Conservation (phyloP, 2,113 vertebrate genomes). For the Coryphaenoides rupestris region DNA sequence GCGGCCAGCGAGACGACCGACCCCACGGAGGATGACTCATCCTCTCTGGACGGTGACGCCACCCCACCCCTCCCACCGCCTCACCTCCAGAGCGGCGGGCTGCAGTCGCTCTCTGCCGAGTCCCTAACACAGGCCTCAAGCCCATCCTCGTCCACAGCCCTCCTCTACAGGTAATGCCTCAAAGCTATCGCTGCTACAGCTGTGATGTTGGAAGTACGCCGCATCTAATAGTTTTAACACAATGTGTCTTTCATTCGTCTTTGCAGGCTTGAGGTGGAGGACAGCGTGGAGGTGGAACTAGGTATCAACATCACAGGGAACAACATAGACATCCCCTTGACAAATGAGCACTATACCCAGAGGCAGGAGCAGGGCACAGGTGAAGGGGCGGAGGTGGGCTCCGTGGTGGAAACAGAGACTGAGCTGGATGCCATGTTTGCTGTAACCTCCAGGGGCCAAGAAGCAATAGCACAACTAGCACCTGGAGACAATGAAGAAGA, state of each 20-base stretch:
- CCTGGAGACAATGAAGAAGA: constrained; percentile 18
- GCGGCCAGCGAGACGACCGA: constrained; percentile 95
- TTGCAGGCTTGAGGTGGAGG: constrained; percentile 82
- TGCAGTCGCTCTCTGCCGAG: constrained; percentile 69
- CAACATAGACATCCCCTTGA: constrained; percentile 12
- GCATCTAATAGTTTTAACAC: background rate
- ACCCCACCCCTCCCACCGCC: constrained; percentile 73
- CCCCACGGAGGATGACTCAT: constrained; percentile 75
- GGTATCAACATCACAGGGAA: constrained; percentile 22
- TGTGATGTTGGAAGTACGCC: background rate
- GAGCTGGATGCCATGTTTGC: background rate
- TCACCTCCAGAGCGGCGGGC: constrained; percentile 63
- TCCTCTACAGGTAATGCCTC: constrained; percentile 82
- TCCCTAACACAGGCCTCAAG: constrained; percentile 70
- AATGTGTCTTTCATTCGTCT: constrained; percentile 9
- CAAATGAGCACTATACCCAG: background rate
- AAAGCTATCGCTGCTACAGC: background rate
- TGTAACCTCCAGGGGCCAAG: constrained; percentile 2
- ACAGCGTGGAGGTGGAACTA: constrained; percentile 50
- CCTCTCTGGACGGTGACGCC: constrained; percentile 69
- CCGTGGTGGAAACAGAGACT: constrained; percentile 10
- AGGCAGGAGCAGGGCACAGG: constrained; percentile 20
- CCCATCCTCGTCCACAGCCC: constrained; percentile 67
- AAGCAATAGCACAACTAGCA: background rate
- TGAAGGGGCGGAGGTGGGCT: constrained; percentile 16